These are phyloP conservation scores for Nomada fabriciana DNA, from an alignment of 2,888 invertebrate species.

Conservation along the genomic window DNA sequence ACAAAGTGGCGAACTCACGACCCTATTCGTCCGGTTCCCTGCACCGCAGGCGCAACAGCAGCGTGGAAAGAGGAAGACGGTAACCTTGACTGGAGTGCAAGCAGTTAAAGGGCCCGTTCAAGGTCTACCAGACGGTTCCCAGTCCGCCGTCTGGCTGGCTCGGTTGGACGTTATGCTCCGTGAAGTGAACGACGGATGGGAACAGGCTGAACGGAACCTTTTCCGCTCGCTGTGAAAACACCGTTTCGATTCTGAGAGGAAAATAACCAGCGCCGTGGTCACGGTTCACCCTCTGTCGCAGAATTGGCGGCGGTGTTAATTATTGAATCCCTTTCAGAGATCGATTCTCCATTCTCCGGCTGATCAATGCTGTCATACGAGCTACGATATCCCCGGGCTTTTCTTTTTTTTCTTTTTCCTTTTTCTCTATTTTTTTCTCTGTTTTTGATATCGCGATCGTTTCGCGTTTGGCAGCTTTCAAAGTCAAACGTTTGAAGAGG, in stretches of 20 bases:
- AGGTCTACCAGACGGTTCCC: slow-evolving; percentile 75
- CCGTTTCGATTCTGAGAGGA: slow-evolving; percentile 51
- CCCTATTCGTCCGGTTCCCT: slow-evolving; percentile 66
- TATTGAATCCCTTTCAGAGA: slow-evolving; percentile 18
- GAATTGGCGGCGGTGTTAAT: slow-evolving; percentile 30
- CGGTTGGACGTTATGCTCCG: slow-evolving; percentile 71
- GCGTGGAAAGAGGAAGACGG: slow-evolving; percentile 69
- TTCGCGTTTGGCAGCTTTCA: neutral
- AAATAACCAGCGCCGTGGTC: slow-evolving; percentile 51
- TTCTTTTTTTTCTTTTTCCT: no score
- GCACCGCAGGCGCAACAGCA: slow-evolving; percentile 28
- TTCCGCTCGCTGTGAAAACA: slow-evolving; percentile 66
- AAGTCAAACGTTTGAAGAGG: neutral
- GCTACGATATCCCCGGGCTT: no score
- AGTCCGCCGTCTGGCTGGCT: slow-evolving; percentile 66
- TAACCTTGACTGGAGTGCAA: slow-evolving; percentile 75
- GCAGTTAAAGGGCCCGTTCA: slow-evolving; percentile 78
- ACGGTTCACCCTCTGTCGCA: slow-evolving; percentile 8
- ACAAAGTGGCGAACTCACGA: slow-evolving; percentile 69
- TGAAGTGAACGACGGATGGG: slow-evolving; percentile 72
- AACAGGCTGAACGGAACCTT: slow-evolving; percentile 68
- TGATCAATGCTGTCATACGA: no score
- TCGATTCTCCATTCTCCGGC: slow-evolving; percentile 10
- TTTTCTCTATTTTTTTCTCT: neutral
- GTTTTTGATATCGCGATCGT: neutral